Evolutionary conservation across 2,113 vertebrate species (phyloP).

Genomic region (Heptranchias perlo): DNA sequence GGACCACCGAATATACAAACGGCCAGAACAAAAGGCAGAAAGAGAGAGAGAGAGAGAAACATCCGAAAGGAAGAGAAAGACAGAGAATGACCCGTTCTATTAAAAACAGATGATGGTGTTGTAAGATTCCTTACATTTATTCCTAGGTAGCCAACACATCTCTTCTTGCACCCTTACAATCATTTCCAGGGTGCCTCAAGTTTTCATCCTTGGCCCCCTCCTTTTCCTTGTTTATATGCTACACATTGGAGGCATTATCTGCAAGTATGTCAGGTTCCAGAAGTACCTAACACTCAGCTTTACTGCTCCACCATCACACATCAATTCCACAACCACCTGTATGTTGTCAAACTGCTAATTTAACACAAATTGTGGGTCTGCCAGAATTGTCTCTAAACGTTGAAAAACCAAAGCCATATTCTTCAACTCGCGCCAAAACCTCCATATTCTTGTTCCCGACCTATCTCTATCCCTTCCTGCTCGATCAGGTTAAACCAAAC

Average conservation of each 20-base stretch:
- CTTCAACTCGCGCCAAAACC: not conserved
- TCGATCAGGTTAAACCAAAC: not conserved
- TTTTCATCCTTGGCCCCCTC: not conserved
- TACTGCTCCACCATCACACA: not conserved
- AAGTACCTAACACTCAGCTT: not conserved
- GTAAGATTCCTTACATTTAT: too few relatives aligned
- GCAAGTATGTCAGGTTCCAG: not conserved
- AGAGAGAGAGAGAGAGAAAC: too few relatives aligned
- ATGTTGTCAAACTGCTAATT: too few relatives aligned
- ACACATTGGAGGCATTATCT: not conserved
- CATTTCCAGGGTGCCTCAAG: not conserved
- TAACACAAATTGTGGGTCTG: not conserved
- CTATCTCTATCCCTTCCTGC: not conserved
- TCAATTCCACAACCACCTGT: not conserved
- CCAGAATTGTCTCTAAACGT: not conserved
- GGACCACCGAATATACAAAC: too few relatives aligned
- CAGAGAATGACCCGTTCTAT: too few relatives aligned
- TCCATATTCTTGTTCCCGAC: not conserved
- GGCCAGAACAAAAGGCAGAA: too few relatives aligned
- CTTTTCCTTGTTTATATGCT: not conserved
- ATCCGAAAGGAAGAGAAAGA: too few relatives aligned
- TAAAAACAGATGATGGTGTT: too few relatives aligned
- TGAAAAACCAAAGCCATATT: not conserved
- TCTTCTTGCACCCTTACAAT: not conserved
- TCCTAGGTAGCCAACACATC: not conserved